Percentiles rank a stretch among this genome's conserved stretches.
phyloP scores from a whole-genome alignment of 2,113 vertebrate species.

The Machaerirhynchus nigripectus region DNA sequence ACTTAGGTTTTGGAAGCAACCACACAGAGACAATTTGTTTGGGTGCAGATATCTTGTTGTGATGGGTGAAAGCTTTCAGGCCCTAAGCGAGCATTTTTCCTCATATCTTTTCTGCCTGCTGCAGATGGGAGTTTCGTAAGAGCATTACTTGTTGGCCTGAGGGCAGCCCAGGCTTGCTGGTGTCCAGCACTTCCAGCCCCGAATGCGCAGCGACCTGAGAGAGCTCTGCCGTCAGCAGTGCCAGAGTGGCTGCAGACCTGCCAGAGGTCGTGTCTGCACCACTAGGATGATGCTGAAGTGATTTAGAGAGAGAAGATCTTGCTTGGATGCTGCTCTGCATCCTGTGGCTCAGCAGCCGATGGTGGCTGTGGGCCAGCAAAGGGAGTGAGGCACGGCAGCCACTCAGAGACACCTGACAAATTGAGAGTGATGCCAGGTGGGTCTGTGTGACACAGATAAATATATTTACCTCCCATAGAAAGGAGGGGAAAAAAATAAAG shows the following conservation, averaged over 20 bases:
- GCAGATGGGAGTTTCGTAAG: not conserved
- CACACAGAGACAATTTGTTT: not conserved
- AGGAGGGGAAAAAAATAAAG: accelerated
- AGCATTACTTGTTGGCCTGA: not conserved
- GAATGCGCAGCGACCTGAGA: not conserved
- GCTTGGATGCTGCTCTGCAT: not conserved
- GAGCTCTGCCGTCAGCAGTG: not conserved
- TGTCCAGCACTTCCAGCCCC: not conserved
- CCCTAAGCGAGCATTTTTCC: not conserved
- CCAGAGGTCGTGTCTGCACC: not conserved
- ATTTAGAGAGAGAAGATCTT: not conserved
- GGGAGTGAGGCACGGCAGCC: not conserved
- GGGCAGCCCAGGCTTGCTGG: not conserved
- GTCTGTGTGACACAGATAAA: not conserved
- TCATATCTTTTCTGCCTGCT: not conserved
- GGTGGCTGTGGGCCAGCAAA: not conserved
- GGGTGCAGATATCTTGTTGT: not conserved
- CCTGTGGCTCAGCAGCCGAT: not conserved
- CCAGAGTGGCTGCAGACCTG: not conserved
- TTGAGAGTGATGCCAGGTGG: not conserved
- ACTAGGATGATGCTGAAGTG: not conserved
- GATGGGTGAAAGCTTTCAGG: not conserved
- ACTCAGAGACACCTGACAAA: not conserved
- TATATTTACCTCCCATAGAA: not conserved
- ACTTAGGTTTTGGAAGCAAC: not conserved